Conservation (phyloP, 2,888 invertebrate species). For the Apoda limacodes region DNA sequence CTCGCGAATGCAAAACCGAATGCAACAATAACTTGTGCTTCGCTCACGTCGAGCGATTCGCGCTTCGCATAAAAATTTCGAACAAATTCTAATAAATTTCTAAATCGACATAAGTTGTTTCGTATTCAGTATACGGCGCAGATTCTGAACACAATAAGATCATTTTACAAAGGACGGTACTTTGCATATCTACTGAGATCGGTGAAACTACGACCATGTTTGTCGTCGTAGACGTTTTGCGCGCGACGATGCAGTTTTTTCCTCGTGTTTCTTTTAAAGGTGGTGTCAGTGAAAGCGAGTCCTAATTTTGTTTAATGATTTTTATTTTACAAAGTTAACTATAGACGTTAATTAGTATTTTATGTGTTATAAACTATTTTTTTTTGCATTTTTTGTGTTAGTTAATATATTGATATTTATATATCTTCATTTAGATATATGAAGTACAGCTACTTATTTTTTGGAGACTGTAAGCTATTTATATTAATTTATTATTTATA, state of each 20-base stretch:
- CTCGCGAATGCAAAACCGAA: conserved; percentile 37
- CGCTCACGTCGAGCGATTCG: conserved; percentile 27
- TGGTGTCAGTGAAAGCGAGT: conserved; percentile 25
- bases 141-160: conserved; percentile 62
- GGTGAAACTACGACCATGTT: conserved; percentile 31
- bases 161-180: conserved; percentile 57
- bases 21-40: conserved; percentile 43
- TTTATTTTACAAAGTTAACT: too few species aligned
- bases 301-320: conserved; percentile 2
- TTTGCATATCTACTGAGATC: conserved; percentile 58
- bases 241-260: conserved; percentile 32
- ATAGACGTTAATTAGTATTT: too few species aligned
- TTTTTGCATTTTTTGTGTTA: too few species aligned
- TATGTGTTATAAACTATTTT: too few species aligned
- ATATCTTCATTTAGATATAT: too few species aligned
- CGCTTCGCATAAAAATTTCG: conserved; percentile 50
- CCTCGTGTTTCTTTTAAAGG: conserved; percentile 28
- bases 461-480: too few species aligned
- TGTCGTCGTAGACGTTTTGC: conserved; percentile 39
- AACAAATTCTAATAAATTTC: conserved; percentile 57
- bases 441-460: too few species aligned
- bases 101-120: conserved; percentile 62
- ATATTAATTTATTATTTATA: too few species aligned
- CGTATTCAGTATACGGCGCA: conserved; percentile 46
- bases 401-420: too few species aligned